Evolutionary conservation across 2,797 vertebrate species (phyloP), one percentile per base, ranked within the genome.

Genomic region (Clarias laeviceps): DNA sequence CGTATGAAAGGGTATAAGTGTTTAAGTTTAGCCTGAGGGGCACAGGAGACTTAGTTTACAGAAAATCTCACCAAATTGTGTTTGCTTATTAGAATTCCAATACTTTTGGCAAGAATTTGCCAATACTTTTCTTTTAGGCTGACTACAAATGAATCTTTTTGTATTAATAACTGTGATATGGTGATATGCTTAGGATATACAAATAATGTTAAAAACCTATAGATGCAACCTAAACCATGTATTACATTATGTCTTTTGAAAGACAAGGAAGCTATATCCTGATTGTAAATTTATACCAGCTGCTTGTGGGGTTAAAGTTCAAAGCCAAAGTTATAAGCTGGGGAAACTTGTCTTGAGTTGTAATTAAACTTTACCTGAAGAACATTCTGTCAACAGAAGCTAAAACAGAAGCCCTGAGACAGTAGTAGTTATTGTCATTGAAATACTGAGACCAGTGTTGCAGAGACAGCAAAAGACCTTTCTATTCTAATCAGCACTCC

Each of bases 391-490:
- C 7, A 7, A 61, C 59, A 40, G 22, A n/a, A 24, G 17, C 22
- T 17, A 79, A 61, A 17, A 11, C 4, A n/a, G 45, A 50, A 50
- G 34, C 11, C 5, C 4, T 14, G 57, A 32, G 69, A 65, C 24
- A 17, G 27, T 56, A 37, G 22, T 27, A 57, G 62, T 9, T 20
- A 77, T 56, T n/a, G 18, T 50, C 61, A 83, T 24, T 24, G 40
- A 32, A 66, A 18, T 74, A 18, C 37, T 40, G 27, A 32, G 61
- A 57, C 11, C 4, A 3, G 81, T 34, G 45, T 37, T 72, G 61
- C 68, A 27, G n/a, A 65, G 29, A 56, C 82, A 78, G 56, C 61
- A 73, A 27, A 80, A 83, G 76, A 76, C 37, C 64, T 83, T 85
- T 86, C 83, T 62, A 12, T 78, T 80, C 66, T 82, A 84, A 72